A percentile compares a stretch with the other conserved stretches of the same genome.
Conservation (phyloP, 2,797 vertebrate species). For the Poecile montanus region DNA sequence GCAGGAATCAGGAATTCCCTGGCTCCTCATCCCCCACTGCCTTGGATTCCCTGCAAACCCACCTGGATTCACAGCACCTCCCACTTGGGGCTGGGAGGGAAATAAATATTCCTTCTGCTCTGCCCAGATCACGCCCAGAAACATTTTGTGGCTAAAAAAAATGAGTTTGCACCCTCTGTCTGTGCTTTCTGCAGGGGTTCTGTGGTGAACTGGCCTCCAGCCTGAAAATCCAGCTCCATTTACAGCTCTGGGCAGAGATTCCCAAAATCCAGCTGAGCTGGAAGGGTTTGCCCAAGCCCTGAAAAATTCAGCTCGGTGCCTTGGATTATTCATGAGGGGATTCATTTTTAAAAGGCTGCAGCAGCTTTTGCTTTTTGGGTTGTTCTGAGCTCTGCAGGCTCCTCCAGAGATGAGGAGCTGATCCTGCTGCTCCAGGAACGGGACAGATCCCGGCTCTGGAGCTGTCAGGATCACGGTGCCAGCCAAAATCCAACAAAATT, state of each 20-base stretch:
- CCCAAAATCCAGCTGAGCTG: background rate
- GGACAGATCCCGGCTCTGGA: background rate
- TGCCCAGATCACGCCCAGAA: background rate
- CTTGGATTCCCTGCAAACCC: background rate
- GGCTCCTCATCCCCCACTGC: background rate
- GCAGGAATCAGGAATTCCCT: background rate
- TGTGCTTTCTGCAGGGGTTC: background rate
- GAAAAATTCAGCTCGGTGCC: background rate
- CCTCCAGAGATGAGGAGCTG: fast-evolving
- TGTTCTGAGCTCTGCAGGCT: background rate
- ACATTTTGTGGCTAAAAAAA: background rate
- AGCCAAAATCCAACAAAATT: background rate
- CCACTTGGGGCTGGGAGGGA: background rate
- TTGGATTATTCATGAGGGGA: background rate
- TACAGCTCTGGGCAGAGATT: background rate
- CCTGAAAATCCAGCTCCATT: background rate
- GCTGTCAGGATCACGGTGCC: background rate
- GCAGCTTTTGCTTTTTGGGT: background rate
- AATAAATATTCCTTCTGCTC: background rate
- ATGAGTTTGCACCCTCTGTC: background rate
- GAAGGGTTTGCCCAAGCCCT: background rate
- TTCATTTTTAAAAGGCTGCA: background rate
- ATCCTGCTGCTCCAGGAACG: background rate
- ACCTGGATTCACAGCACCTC: background rate
- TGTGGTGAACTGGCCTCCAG: background rate